Evolutionary conservation across 2,888 invertebrate species (phyloP), one percentile per base, ranked within the genome.

Genomic region (Meteorus cinctellus): DNA sequence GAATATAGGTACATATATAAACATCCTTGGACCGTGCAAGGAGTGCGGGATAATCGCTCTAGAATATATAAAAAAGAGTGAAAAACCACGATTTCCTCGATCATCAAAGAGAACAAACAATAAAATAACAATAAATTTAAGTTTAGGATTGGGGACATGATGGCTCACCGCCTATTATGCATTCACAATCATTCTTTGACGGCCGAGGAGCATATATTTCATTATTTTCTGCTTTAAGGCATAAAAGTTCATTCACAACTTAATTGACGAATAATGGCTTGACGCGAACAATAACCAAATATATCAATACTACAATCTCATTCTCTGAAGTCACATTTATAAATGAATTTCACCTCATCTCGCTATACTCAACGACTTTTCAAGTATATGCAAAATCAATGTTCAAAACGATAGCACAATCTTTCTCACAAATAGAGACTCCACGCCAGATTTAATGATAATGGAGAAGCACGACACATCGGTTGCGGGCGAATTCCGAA

Each of bases 1-100:
- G 73, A 71, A 81, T 55, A 55, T 82, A 82, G 83, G 80, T 83
- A 84, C 82, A 82, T 82, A 82, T 82, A 84, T 80, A 82, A 84
- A 84, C 82, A 82, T 79, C 80, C 81, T 82, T 81, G 80, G 81
- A 66, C 78, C 82, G 80, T 77, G 81, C 80, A 79, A 79, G 79
- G 81, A 78, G 81, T 79, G 73, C 78, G 71, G 75, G 75, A 82
- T 75, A 68, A 75, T 78, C 76, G 78, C 76, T 79, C 76, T 76
- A 60, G 75, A 78, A 77, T 77, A 75, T 81, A 79, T 80, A 81
- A 80, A 81, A 81, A 79, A 80, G 41, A n/a, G 60, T 62, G 59
- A 62, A 62, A 71, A 62, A 62, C 41, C 62, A 36, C 45, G 71
- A 41, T 71, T 27, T 70, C 31, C 34, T 34, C 59, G 14, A 34